Evolutionary conservation across 2,113 vertebrate species (phyloP).

Genomic region (Clinocottus analis): DNA sequence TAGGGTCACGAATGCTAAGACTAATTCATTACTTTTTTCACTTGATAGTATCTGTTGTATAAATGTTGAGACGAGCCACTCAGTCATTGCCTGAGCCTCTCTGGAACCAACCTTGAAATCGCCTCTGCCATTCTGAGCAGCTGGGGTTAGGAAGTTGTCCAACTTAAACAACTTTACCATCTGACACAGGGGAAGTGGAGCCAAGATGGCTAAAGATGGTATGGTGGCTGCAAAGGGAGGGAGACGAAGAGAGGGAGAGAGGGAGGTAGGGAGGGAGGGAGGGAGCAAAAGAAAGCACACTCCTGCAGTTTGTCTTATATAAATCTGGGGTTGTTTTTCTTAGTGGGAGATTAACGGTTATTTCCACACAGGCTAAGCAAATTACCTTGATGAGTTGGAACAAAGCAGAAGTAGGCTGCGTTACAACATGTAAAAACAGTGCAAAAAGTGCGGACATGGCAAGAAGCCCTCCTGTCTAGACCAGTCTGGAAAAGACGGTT

Average conservation of each 20-base stretch:
- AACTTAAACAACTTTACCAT: constrained; percentile 80
- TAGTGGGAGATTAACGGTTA: constrained; percentile 72
- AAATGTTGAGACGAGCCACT: constrained; percentile 37
- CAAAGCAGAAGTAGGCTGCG: constrained; percentile 59
- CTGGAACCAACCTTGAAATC: constrained; percentile 69
- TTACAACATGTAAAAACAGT: constrained; percentile 48
- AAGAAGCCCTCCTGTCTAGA: constrained; percentile 57
- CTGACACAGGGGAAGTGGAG: constrained; percentile 65
- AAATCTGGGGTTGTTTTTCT: constrained; percentile 69
- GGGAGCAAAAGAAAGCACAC: constrained; percentile 36
- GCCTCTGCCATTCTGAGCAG: constrained; percentile 69
- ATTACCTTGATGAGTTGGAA: constrained; percentile 66
- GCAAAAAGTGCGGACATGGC: constrained; percentile 50
- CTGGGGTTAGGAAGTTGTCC: constrained; percentile 74
- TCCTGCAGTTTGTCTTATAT: constrained; percentile 67
- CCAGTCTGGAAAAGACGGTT: constrained; percentile 49
- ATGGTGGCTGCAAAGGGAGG: constrained; percentile 57
- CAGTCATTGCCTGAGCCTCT: constrained; percentile 28
- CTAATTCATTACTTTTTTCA: constrained; percentile 33
- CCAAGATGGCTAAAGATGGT: constrained; percentile 78
- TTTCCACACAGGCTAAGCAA: constrained; percentile 69
- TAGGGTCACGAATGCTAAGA: constrained; percentile 1
- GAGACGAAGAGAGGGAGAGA: constrained; percentile 4
- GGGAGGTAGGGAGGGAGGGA: neutral
- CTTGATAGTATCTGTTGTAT: constrained; percentile 46